Evolutionary conservation across 92 coral and sea anemone genomes (phyloP).

Genomic region (Heliopora coerulea): DNA sequence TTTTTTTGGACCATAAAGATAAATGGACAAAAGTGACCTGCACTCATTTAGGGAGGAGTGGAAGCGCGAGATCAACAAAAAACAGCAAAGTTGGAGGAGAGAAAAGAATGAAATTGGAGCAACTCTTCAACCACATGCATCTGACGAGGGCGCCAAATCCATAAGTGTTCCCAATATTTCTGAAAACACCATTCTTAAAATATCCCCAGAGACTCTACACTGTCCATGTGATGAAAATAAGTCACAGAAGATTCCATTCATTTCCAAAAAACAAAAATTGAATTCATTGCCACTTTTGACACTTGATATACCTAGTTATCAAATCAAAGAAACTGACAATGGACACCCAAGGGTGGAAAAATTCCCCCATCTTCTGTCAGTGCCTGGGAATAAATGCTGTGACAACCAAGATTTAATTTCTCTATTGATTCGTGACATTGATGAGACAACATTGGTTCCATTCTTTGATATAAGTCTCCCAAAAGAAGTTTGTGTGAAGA

Average conservation of each 20-base stretch:
- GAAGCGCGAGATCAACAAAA: conserved; percentile 59
- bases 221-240: neutral
- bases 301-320: conserved; percentile 20
- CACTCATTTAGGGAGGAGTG: conserved; percentile 64
- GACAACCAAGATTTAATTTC: conserved; percentile 58
- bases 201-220: neutral
- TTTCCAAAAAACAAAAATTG: neutral
- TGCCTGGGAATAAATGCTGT: neutral
- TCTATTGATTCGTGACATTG: conserved; percentile 85
- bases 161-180: too few relatives aligned
- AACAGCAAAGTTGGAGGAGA: conserved; percentile 1
- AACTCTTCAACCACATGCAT: too few relatives aligned
- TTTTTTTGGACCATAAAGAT: too few relatives aligned
- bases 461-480: conserved; percentile 88
- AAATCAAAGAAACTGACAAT: neutral
- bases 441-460: conserved; percentile 78
- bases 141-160: neutral
- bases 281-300: conserved; percentile 5
- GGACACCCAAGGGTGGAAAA: neutral
- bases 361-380: neutral
- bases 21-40: conserved; percentile 59
- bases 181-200: too few relatives aligned
- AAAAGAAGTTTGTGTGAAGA: conserved; percentile 77
- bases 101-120: neutral
- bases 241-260: neutral